Percentiles rank a stretch among this genome's conserved stretches.
These are phyloP conservation scores for Enteromius unitaeniatus DNA, from an alignment of 2,797 vertebrate species.

Conservation along the genomic window DNA sequence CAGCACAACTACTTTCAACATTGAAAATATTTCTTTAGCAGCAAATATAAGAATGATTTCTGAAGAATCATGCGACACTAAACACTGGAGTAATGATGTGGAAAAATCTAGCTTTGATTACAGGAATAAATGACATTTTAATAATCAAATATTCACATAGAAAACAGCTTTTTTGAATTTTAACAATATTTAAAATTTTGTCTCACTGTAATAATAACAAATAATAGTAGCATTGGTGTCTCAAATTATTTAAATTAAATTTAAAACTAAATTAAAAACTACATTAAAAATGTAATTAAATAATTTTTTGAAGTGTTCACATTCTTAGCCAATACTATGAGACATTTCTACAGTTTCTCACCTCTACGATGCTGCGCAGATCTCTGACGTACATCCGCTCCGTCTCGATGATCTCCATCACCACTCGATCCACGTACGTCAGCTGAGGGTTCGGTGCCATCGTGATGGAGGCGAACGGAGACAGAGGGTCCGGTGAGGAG, in stretches of 20 bases:
- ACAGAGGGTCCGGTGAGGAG: conserved; percentile 54
- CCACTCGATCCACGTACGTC: conserved; percentile 91
- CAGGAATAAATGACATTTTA: too few species aligned
- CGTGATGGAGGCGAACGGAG: conserved; percentile 75
- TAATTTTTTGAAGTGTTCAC: too few species aligned
- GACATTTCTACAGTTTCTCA: conserved; percentile 67
- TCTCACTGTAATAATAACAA: not conserved
- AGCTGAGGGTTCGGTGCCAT: conserved; percentile 82
- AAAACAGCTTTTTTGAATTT: too few species aligned
- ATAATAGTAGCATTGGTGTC: not conserved
- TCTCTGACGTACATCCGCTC: conserved; percentile 94
- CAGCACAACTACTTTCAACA: not conserved
- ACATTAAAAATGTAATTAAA: too few species aligned
- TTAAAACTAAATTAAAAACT: too few species aligned
- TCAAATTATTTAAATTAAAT: too few species aligned
- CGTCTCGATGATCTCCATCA: conserved; percentile 95
- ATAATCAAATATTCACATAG: too few species aligned
- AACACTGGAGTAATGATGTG: too few species aligned
- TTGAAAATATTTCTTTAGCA: not conserved
- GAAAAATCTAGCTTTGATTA: too few species aligned
- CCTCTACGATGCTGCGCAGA: conserved; percentile 94
- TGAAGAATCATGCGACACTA: too few species aligned
- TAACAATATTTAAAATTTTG: not conserved
- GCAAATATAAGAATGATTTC: too few species aligned
- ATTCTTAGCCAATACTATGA: not conserved